phyloP scores from a whole-genome alignment of 2,113 vertebrate genomes.

The Gnathonemus longibarbis region DNA sequence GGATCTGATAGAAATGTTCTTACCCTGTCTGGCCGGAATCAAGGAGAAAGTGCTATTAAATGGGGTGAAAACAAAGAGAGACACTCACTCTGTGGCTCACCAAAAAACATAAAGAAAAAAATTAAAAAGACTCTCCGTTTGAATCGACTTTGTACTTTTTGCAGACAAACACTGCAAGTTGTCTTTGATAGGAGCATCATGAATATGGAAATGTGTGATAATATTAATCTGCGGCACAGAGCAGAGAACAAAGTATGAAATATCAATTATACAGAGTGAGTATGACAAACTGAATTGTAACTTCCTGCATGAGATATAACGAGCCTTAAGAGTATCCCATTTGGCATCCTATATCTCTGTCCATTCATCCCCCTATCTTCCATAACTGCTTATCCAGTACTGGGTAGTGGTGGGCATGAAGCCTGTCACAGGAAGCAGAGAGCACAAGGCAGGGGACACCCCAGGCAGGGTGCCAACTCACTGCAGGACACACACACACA shows the following conservation, averaged over 20 bases:
- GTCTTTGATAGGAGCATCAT: conserved; percentile 16
- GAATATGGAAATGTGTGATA: conserved; percentile 11
- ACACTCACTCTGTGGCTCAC: background rate
- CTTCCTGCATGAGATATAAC: background rate
- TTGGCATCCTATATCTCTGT: background rate
- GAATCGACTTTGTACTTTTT: conserved; percentile 12
- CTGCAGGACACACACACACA: background rate
- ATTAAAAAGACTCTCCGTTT: background rate
- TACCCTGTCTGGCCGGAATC: background rate
- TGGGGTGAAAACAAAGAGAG: background rate
- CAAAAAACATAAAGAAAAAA: background rate
- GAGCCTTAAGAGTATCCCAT: background rate
- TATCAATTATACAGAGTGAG: conserved; percentile 15
- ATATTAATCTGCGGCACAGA: background rate
- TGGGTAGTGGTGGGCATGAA: background rate
- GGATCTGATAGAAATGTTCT: conserved; percentile 4
- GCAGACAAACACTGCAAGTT: conserved; percentile 11
- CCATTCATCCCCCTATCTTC: background rate
- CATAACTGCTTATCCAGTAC: background rate
- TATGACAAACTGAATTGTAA: background rate
- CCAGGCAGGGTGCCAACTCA: background rate
- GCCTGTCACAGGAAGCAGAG: background rate
- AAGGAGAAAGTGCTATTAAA: background rate
- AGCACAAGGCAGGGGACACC: background rate
- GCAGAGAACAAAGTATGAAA: conserved; percentile 12